These are phyloP conservation scores for Tetranychus cinnabarinus DNA, from an alignment of 1,140 invertebrate species.

Conservation along the genomic window DNA sequence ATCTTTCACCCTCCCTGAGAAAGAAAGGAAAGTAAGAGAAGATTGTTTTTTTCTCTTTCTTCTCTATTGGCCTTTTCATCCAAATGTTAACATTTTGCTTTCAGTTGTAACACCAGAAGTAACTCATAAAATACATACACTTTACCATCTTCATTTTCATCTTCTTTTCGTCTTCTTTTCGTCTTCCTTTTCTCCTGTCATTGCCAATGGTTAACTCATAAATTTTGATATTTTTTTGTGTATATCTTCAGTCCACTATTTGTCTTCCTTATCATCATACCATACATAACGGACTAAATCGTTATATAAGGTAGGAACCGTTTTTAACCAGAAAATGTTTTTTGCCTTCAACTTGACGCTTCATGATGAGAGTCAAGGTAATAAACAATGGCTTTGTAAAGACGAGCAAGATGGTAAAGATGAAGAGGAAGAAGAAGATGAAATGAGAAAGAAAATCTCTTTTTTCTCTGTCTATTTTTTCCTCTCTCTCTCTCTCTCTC, in stretches of 20 bases:
- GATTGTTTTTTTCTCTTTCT: not conserved
- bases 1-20: not conserved
- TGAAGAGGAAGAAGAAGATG: not conserved
- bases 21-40: not conserved
- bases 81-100: not conserved
- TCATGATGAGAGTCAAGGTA: not conserved
- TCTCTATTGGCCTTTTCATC: not conserved
- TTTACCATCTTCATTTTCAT: not conserved
- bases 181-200: not conserved
- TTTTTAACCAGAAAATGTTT: not conserved
- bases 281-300: not conserved
- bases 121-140: not conserved
- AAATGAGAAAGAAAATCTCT: not conserved
- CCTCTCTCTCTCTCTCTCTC: not conserved
- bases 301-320: not conserved
- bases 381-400: not conserved
- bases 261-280: not conserved
- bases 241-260: not conserved
- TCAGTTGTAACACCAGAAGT: not conserved
- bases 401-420: not conserved
- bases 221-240: not conserved
- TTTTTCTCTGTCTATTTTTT: not conserved
- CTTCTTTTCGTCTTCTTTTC: not conserved
- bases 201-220: not conserved
- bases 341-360: not conserved